These are phyloP conservation scores for Brienomyrus brachyistius DNA, from an alignment of 2,113 vertebrate genomes.

Conservation along the genomic window DNA sequence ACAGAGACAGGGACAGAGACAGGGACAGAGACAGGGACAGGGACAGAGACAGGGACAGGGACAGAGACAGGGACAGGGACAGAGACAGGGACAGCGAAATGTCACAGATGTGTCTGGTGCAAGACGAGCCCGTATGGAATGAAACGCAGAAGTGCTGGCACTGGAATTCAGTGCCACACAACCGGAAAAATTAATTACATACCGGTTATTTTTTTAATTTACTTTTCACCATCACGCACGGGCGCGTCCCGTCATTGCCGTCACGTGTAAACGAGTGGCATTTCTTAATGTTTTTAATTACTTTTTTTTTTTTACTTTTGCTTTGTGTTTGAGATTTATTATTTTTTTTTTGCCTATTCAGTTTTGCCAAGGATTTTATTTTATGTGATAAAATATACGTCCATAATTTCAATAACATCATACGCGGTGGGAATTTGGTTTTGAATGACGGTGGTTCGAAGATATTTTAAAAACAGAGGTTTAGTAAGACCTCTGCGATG, in stretches of 20 bases:
- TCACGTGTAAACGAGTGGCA: not conserved
- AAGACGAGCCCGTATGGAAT: not conserved
- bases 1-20: too few relatives aligned
- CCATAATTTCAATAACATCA: not conserved
- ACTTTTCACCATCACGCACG: not conserved
- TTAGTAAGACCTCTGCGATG: not conserved
- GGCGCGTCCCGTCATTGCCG: not conserved
- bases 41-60: too few relatives aligned
- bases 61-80: too few relatives aligned
- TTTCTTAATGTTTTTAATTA: slow-evolving; percentile 1
- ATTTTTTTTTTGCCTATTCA: not conserved
- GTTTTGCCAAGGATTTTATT: not conserved
- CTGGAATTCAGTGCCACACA: not conserved
- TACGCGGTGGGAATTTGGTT: not conserved
- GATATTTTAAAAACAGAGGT: not conserved
- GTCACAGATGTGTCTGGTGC: not conserved
- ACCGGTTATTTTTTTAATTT: not conserved
- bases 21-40: too few relatives aligned
- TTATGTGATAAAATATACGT: not conserved
- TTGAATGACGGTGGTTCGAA: not conserved
- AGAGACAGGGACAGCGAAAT: not conserved
- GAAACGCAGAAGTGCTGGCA: not conserved
- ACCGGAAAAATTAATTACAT: slow-evolving; percentile 1
- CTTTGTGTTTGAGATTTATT: not conserved
- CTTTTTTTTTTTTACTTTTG: not conserved